phyloP scores from a whole-genome alignment of 2,113 vertebrate species.

The Dasyornis broadbenti region DNA sequence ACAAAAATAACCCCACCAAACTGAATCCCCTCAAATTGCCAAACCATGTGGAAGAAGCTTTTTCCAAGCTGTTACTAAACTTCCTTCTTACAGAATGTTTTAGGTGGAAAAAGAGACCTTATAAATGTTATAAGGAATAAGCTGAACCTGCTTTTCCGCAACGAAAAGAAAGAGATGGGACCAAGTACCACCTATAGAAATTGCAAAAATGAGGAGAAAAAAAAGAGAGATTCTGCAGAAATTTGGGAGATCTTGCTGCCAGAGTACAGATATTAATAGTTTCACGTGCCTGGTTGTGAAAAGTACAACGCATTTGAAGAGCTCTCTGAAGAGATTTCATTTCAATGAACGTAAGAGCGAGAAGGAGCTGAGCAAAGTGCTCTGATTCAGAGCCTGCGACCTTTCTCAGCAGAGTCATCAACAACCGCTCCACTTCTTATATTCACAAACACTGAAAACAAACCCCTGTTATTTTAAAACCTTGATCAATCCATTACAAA shows the following conservation, averaged over 20 bases:
- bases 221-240: not conserved
- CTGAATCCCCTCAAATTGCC: not conserved
- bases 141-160: not conserved
- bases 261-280: not conserved
- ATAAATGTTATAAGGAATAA: not conserved
- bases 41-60: not conserved
- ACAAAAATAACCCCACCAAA: not conserved
- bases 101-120: not conserved
- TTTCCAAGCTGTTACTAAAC: not conserved
- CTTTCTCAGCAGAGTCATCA: not conserved
- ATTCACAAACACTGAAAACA: not conserved
- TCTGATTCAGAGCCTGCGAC: not conserved
- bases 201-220: not conserved
- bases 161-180: not conserved
- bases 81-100: not conserved
- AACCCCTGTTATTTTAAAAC: not conserved
- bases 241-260: not conserved
- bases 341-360: not conserved
- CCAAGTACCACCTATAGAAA: not conserved
- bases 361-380: not conserved
- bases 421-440: not conserved
- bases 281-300: not conserved
- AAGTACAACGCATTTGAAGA: not conserved
- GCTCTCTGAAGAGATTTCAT: not conserved
- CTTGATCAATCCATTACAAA: not conserved